Conservation (phyloP, 1,140 invertebrate genomes). For the Pachypeltis micranthus region DNA sequence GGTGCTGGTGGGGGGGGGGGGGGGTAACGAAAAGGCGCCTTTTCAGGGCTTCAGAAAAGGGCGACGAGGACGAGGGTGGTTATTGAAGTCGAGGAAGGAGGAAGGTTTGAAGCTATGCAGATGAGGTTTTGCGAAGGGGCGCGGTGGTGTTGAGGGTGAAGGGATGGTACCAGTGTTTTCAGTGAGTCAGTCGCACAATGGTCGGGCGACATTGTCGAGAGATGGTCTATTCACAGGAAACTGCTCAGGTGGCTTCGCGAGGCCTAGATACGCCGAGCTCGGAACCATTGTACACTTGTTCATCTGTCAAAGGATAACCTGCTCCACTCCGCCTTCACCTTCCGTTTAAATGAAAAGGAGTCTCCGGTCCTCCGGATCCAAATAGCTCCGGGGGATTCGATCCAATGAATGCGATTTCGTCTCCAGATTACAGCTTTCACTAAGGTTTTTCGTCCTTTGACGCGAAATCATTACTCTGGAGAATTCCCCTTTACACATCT, state of each 20-base stretch:
- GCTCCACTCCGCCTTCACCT: not conserved
- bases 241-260: not conserved
- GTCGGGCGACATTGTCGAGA: conserved; percentile 8
- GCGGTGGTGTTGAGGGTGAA: not conserved
- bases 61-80: not conserved
- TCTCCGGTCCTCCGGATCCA: no score
- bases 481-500: no score
- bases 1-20: not conserved
- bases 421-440: no score
- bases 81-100: not conserved
- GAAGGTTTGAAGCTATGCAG: conserved; percentile 3
- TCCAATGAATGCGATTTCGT: no score
- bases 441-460: no score
- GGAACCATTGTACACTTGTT: not conserved
- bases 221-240: not conserved
- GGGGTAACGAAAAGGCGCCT: conserved; percentile 1
- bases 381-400: no score
- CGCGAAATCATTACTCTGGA: no score
- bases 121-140: not conserved
- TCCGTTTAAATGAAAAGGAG: not conserved
- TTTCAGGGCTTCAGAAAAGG: not conserved
- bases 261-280: not conserved
- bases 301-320: conserved; percentile 15
- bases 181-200: not conserved
- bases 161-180: not conserved